Evolutionary conservation across 1,140 invertebrate species (phyloP), one percentile per base, ranked within the genome.

Genomic region (Drosophila parvula): DNA sequence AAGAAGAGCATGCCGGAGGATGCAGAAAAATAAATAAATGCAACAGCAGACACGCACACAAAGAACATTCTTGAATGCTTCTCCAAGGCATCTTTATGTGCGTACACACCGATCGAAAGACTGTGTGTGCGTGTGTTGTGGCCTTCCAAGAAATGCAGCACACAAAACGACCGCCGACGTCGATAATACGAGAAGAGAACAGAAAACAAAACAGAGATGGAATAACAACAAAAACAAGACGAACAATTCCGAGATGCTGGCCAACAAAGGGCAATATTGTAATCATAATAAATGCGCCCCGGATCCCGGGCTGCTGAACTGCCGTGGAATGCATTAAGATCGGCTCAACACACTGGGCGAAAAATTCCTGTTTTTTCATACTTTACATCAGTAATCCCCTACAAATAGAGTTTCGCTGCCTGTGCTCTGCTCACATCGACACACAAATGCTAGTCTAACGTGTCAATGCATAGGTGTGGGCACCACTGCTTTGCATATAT

Each of bases 121-220:
- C 51, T 28, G 59, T 57, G 69, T 79, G 44, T 61, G 56, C 40
- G 45, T 61, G 55, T 78, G 71, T 22, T 77, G 81, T 74, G 83
- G 85, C 83, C 83, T 86, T 86, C 83, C 83, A 86, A 86, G 83
- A 86, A 88, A 88, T 88, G 83, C 84, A 86, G 83, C 83, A 60
- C 51, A 77, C 48, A 77, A 75, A 76, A 71, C 79, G 75, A 86
- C 82, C 79, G 79, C 82, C 82, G 82, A 78, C 81, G 81, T 78
- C 68, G 81, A 81, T 77, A 83, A 86, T 55, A 78, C 50, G 63
- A 76, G 69, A 75, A 76, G 73, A 76, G 40, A 61, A 70, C 38
- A 78, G 62, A 70, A 43, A 56, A 36, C 1, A 56, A 61, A 59
- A 71, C 65, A 62, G 30, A 62, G 51, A 60, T 34, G 44, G 14